Percentiles rank a stretch among this genome's conserved stretches.
Conservation (phyloP, 2,888 invertebrate species). For the Antheraea assamensis region DNA sequence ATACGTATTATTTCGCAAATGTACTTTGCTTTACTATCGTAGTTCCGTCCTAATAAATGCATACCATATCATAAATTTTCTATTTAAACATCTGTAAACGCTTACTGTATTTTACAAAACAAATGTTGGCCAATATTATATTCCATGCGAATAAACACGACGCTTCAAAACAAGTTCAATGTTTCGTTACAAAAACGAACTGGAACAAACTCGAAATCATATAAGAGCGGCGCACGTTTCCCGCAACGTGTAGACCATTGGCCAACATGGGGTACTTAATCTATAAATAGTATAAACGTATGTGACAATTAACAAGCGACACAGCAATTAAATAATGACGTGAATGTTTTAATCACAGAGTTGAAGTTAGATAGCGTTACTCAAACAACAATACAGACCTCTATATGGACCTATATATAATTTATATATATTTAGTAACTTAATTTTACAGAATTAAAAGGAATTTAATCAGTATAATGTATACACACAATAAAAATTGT, state of each 20-base stretch:
- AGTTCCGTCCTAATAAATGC: background rate
- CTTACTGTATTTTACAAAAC: background rate
- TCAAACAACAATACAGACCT: background rate
- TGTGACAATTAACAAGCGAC: slow-evolving; percentile 12
- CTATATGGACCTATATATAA: too few species aligned
- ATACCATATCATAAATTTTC: background rate
- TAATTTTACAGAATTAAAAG: too few species aligned
- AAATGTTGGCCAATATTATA: slow-evolving; percentile 4
- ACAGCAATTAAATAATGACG: background rate
- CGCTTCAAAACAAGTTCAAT: background rate
- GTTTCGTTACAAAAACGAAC: background rate
- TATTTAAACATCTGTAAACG: background rate
- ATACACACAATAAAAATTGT: too few species aligned
- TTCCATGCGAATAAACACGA: background rate
- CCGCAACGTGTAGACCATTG: slow-evolving; percentile 8
- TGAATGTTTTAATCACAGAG: background rate
- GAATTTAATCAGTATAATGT: too few species aligned
- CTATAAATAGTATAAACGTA: background rate
- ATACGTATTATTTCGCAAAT: background rate
- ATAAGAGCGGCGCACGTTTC: slow-evolving; percentile 4
- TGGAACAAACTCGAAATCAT: slow-evolving; percentile 10
- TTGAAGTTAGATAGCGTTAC: background rate
- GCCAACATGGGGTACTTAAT: slow-evolving; percentile 4
- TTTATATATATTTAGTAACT: too few species aligned
- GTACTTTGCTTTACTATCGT: background rate